Base-by-base conservation (phyloP, 35 echinoderm and acorn worm species). In the Apostichopus japonicus region DNA sequence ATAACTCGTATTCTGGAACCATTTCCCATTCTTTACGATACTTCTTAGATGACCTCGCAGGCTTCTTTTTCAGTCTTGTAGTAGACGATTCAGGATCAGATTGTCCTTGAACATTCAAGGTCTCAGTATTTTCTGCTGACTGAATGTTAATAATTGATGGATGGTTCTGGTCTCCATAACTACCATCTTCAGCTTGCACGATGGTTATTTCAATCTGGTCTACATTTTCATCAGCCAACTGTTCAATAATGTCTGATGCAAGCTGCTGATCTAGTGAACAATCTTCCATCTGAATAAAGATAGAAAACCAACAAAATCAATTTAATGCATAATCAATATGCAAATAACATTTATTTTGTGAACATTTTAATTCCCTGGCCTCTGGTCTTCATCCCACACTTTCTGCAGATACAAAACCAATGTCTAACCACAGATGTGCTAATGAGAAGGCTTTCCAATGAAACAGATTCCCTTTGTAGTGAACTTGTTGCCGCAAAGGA, bases 1-100 rank as follows among this genome's bases (percentile, higher is more conserved):
- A 89, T 4, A 24, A 11, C 19, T 72, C 56, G 62, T 72, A 89
- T 22, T 89, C 86, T 13, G 86, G 65, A 4, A 89, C 19, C 53
- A 61, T 54, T 89, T 89, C 86, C 86, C 86, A 89, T 73, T 27
- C 63, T 65, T 73, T 73, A 9, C 56, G 56, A 72, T 89, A 89
- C 86, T 73, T 89, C 61, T 72, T 59, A 5, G 23, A 6, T 19
- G 86, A 73, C 33, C 61, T 52, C 57, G 27, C 7, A 17, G 61
- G 67, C 5, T 22, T 72, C 13, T 63, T 73, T 51, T 56, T 16
- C 19, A 23, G 9, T 59, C 62, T 72, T 25, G 61, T 1, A 1
- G 23, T 5, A 51, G 79, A 33, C 44, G 21, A 25, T 25, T 56
- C 13, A 15, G 44, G 21, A 75, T 75, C 71, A 0, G 63, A 0